Percentiles rank a stretch among this genome's conserved stretches.
phyloP scores from a whole-genome alignment of 2,888 invertebrate species.

The Euplexia lucipara region DNA sequence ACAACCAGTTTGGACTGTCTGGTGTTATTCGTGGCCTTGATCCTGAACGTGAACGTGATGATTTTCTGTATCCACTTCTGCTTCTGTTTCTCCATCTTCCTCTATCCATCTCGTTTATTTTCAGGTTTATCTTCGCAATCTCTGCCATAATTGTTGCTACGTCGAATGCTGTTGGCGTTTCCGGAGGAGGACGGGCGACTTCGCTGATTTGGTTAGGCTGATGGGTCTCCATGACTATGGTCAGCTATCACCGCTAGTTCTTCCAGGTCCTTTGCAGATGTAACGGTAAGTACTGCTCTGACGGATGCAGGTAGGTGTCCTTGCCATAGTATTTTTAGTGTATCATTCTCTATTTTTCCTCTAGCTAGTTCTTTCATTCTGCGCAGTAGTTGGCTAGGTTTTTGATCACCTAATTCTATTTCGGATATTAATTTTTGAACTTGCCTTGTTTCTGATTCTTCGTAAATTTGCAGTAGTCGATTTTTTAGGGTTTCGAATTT shows the following conservation, averaged over 20 bases:
- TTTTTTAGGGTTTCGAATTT: no score
- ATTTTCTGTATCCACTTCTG: no score
- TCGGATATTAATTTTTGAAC: neutral
- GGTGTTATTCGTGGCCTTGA: no score
- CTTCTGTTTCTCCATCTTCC: neutral
- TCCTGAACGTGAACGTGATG: no score
- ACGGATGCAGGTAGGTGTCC: neutral
- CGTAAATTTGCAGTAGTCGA: no score
- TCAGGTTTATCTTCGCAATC: neutral
- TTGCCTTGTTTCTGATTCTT: neutral
- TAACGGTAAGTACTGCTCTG: neutral
- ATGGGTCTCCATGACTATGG: neutral
- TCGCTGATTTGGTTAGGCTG: neutral
- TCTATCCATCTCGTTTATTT: neutral
- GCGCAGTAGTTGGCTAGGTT: neutral
- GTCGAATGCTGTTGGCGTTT: neutral
- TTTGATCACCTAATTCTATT: neutral
- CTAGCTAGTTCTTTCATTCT: neutral
- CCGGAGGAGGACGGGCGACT: neutral
- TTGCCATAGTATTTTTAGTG: conserved; percentile 3
- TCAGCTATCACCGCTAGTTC: neutral
- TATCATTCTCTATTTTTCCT: neutral
- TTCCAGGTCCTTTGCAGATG: no score
- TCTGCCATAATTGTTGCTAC: no score
- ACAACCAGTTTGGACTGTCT: no score